phyloP scores from a whole-genome alignment of 2,113 vertebrate genomes.

The Ancistrus triradiatus region DNA sequence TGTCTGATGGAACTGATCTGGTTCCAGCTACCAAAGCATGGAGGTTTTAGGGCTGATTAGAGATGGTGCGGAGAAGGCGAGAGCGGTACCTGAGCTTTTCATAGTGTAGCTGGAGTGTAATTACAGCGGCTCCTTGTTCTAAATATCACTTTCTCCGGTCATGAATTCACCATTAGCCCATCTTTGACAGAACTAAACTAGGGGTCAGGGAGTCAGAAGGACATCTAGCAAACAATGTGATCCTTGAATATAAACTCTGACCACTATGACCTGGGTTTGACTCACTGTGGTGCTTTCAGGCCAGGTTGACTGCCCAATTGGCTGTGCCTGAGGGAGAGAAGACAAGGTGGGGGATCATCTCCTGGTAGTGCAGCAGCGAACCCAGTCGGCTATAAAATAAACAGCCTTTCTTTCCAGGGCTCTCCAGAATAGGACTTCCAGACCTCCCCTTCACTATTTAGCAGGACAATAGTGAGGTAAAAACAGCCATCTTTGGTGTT shows the following conservation, averaged over 20 bases:
- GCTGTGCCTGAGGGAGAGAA: too few species aligned
- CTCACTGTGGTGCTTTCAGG: conserved; percentile 1
- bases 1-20: conserved; percentile 16
- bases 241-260: too few species aligned
- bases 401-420: too few species aligned
- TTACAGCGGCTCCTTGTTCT: conserved; percentile 43
- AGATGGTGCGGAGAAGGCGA: conserved; percentile 10
- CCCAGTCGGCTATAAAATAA: too few species aligned
- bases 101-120: conserved; percentile 47
- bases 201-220: conserved; percentile 12
- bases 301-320: too few species aligned
- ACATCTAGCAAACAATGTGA: not conserved
- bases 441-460: too few species aligned
- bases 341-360: too few species aligned
- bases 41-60: conserved; percentile 23
- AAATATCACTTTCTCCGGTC: conserved; percentile 39
- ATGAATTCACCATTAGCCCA: conserved; percentile 43
- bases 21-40: conserved; percentile 16
- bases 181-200: conserved; percentile 9
- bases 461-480: too few species aligned
- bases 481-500: too few species aligned
- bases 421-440: too few species aligned
- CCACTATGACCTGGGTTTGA: too few species aligned
- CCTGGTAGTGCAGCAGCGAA: too few species aligned
- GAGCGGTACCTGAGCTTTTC: conserved; percentile 13